Evolutionary conservation across 2,113 vertebrate genomes (phyloP), one percentile per base, ranked within the genome.

Genomic region (Albula goreensis): DNA sequence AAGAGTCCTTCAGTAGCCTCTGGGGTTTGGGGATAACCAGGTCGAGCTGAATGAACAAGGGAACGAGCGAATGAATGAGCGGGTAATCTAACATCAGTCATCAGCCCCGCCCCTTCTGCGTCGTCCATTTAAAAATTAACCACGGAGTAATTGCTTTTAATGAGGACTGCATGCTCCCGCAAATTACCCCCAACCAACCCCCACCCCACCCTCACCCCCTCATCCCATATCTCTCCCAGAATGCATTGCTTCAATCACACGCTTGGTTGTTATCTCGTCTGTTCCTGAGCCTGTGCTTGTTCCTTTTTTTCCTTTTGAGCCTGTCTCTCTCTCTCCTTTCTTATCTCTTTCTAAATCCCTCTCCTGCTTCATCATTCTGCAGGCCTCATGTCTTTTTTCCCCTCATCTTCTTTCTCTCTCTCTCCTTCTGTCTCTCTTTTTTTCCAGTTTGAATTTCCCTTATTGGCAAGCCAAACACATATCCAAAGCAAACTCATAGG

Each of bases 101-200:
- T 80, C 60, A 22, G 17, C 60, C 13, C n/a, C 49, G 0, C 11
- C 13, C 56, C 83, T 1, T 85, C 87, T 83, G 89, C 6, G 83
- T 92, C 90, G 89, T 94, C 89, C 85, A 89, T 90, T 93, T 91
- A 89, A 89, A 94, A 93, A 94, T 93, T 85, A 93, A 90, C 90
- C 80, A 70, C 57, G 87, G 89, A 88, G 85, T 93, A 93, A 95
- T 94, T 93, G 89, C 87, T 86, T 88, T 92, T 90, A 94, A 94
- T 90, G 84, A 93, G 86, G 17, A 84, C 89, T 89, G 90, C 87
- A 88, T 5, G 17, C 90, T 91, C 89, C 84, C 83, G 88, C 90
- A 86, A 91, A 92, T 70, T 83, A 85, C 11, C 57, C 25, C 52
- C 52, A 15, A 13, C 6, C 66, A 3, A n/a, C n/a, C 48, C n/a